Conservation (phyloP, 2,888 invertebrate genomes). For the Caenorhabditis sinica region DNA sequence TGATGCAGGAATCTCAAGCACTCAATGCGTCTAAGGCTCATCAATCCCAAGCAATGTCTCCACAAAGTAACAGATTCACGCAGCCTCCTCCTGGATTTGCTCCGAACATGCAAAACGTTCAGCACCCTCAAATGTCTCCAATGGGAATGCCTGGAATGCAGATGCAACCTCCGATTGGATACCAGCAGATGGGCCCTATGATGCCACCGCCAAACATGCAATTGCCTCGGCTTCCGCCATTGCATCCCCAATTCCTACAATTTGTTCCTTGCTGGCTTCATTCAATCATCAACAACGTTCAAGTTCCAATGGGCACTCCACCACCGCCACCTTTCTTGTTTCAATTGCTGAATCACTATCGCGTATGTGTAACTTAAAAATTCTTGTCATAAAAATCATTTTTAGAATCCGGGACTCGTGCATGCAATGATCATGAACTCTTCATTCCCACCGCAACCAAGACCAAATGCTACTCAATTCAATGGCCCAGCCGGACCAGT, state of each 20-base stretch:
- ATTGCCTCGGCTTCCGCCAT: slow-evolving; percentile 63
- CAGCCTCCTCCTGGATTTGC: slow-evolving; percentile 61
- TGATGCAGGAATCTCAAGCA: slow-evolving; percentile 42
- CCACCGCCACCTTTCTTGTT: slow-evolving; percentile 71
- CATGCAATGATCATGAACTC: slow-evolving; percentile 60
- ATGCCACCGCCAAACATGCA: slow-evolving; percentile 48
- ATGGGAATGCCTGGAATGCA: slow-evolving; percentile 40
- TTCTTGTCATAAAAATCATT: background rate
- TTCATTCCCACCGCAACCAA: slow-evolving; percentile 43
- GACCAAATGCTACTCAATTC: slow-evolving; percentile 41
- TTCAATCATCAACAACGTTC: slow-evolving; percentile 52
- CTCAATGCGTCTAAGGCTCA: background rate
- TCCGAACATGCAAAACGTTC: slow-evolving; percentile 23
- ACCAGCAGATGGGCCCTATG: slow-evolving; percentile 45
- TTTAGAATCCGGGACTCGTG: slow-evolving; percentile 62
- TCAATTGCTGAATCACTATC: slow-evolving; percentile 58
- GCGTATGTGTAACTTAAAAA: slow-evolving; percentile 35
- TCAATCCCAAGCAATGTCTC: slow-evolving; percentile 3
- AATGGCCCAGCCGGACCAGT: slow-evolving; percentile 23
- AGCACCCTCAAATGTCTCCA: slow-evolving; percentile 1
- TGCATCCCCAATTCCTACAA: slow-evolving; percentile 69
- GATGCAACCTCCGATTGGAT: slow-evolving; percentile 37
- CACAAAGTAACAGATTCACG: slow-evolving; percentile 12
- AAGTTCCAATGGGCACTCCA: slow-evolving; percentile 70
- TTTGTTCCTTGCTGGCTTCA: slow-evolving; percentile 71